Percentiles rank a stretch among this genome's conserved stretches.
Conservation (phyloP, 2,888 invertebrate species). For the Stenodera caucasica region DNA sequence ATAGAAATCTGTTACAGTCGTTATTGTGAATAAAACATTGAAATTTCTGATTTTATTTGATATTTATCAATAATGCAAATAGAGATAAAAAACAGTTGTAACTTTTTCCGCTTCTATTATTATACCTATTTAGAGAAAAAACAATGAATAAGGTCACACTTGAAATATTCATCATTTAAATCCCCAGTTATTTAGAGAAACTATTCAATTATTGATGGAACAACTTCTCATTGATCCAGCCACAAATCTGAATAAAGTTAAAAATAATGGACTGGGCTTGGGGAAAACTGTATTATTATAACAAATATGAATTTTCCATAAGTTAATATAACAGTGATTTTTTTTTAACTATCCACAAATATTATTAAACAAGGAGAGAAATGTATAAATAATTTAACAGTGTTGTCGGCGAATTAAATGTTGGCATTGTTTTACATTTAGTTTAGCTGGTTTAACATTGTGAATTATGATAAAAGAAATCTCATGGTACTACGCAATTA, state of each 20-base stretch:
- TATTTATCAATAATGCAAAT: background rate
- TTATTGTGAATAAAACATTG: slow-evolving; percentile 1
- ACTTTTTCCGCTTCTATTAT: background rate
- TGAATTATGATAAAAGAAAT: slow-evolving; percentile 50
- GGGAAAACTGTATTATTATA: too few relatives aligned
- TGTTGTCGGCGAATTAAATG: slow-evolving; percentile 40
- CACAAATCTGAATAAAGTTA: too few relatives aligned
- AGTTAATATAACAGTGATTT: slow-evolving; percentile 19
- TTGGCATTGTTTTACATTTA: slow-evolving; percentile 44
- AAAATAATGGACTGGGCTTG: too few relatives aligned
- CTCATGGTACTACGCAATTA: slow-evolving; percentile 46
- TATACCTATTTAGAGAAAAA: background rate
- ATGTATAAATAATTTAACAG: slow-evolving; percentile 31
- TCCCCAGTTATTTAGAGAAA: background rate
- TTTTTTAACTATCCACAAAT: slow-evolving; percentile 11
- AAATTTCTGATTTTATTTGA: background rate
- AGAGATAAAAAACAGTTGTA: background rate
- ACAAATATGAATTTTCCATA: slow-evolving; percentile 17
- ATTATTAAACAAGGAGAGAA: slow-evolving; percentile 20
- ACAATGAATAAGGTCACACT: background rate
- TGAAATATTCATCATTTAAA: background rate
- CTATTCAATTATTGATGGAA: background rate
- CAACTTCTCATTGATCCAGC: too few relatives aligned
- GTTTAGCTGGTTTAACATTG: slow-evolving; percentile 42
- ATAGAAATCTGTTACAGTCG: background rate